Percentiles rank a stretch among this genome's conserved stretches.
These are phyloP conservation scores for Drosophila tristis DNA, from an alignment of 1,140 invertebrate genomes.

Conservation along the genomic window DNA sequence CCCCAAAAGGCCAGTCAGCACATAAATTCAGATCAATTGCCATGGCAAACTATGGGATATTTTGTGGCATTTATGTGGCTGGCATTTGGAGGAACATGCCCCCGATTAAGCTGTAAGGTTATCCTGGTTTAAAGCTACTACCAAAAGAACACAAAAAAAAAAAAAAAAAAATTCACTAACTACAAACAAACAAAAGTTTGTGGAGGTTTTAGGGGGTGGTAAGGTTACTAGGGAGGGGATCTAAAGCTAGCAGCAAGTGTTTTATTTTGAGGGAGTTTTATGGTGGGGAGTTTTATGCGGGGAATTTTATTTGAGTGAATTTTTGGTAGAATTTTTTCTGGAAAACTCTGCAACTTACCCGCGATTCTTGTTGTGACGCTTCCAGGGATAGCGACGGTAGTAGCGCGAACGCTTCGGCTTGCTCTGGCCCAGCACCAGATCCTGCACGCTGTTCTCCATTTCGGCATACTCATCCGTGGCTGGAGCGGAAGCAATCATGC, in stretches of 20 bases:
- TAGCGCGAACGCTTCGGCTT: conserved; percentile 86
- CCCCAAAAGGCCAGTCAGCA: background rate
- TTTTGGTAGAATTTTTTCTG: background rate
- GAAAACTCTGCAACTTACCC: conserved; percentile 52
- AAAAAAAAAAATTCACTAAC: conserved; percentile 37
- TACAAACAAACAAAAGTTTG: conserved; percentile 55
- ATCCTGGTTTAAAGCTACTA: conserved; percentile 8
- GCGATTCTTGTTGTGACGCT: conserved; percentile 85
- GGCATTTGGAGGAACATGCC: conserved; percentile 15
- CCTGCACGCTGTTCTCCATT: conserved; percentile 47
- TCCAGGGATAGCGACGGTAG: conserved; percentile 87
- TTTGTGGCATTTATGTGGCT: no score
- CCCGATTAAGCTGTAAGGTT: background rate
- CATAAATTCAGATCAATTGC: no score
- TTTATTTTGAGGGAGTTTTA: background rate
- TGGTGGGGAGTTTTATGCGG: no score
- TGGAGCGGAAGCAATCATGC: conserved; percentile 15
- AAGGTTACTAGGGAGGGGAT: conserved; percentile 1
- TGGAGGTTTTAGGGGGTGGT: background rate
- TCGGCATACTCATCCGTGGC: conserved; percentile 56
- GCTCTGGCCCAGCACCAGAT: conserved; percentile 34
- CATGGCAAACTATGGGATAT: no score
- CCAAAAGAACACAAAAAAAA: background rate
- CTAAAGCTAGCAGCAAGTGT: conserved; percentile 7
- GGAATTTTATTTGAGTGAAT: no score